Evolutionary conservation across 2,113 vertebrate species (phyloP).

Genomic region (Calidris pugnax): DNA sequence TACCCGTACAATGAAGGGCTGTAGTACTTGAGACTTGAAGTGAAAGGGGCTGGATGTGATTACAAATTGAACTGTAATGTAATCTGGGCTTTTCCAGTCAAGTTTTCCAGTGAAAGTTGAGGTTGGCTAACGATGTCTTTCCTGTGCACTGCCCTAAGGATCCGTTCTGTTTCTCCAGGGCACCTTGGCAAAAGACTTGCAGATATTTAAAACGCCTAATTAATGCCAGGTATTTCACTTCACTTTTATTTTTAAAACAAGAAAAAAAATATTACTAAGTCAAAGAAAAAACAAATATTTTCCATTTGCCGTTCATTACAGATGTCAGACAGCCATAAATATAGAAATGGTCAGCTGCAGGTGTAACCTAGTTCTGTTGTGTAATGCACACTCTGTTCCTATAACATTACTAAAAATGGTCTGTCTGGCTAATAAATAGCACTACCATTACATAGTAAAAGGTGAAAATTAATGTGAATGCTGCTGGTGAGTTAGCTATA

Average conservation of each 20-base stretch:
- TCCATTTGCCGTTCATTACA: slow-evolving; percentile 59
- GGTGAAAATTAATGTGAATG: slow-evolving; percentile 49
- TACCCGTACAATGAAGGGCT: not conserved
- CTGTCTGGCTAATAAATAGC: slow-evolving; percentile 59
- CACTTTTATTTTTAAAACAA: slow-evolving; percentile 64
- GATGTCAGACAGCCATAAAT: slow-evolving; percentile 65
- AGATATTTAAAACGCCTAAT: slow-evolving; percentile 65
- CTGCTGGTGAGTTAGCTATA: slow-evolving; percentile 8
- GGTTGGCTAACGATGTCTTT: slow-evolving; percentile 47
- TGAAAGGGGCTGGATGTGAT: slow-evolving; percentile 40
- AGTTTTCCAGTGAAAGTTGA: slow-evolving; percentile 55
- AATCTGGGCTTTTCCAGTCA: slow-evolving; percentile 51
- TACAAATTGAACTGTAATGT: slow-evolving; percentile 45
- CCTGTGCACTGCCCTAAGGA: slow-evolving; percentile 39
- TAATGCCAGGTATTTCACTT: slow-evolving; percentile 58
- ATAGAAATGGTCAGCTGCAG: slow-evolving; percentile 61
- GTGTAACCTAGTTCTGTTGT: slow-evolving; percentile 46
- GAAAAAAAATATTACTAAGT: not conserved
- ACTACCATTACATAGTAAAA: slow-evolving; percentile 52
- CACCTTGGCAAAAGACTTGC: slow-evolving; percentile 15
- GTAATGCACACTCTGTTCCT: slow-evolving; percentile 46
- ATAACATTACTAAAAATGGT: slow-evolving; percentile 54
- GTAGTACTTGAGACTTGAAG: not conserved
- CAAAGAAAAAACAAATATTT: slow-evolving; percentile 45
- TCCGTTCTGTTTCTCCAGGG: slow-evolving; percentile 35